phyloP scores from a whole-genome alignment of 2,797 vertebrate species.

The Kryptopterus vitreolus region DNA sequence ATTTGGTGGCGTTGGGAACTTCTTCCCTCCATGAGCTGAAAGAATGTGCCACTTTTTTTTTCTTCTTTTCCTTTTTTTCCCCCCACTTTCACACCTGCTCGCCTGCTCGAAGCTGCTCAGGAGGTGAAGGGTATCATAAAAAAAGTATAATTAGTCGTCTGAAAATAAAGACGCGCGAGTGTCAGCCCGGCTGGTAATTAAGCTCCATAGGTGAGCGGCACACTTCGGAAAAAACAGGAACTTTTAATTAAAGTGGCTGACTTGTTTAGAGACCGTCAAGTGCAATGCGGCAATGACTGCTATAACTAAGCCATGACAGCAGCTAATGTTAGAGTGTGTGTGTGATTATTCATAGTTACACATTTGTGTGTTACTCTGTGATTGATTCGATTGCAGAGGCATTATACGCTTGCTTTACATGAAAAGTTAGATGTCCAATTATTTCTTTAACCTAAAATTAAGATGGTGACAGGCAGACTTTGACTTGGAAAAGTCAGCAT shows the following conservation, averaged over 20 bases:
- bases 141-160: slow-evolving; percentile 73
- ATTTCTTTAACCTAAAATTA: not conserved
- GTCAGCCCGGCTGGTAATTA: slow-evolving; percentile 75
- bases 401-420: not conserved
- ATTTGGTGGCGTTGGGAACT: slow-evolving; percentile 35
- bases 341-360: slow-evolving; percentile 13
- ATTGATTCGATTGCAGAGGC: not conserved
- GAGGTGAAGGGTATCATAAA: slow-evolving; percentile 54
- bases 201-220: slow-evolving; percentile 68
- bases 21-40: slow-evolving; percentile 38
- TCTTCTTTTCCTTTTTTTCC: not conserved
- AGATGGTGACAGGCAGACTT: not conserved
- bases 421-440: not conserved
- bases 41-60: slow-evolving; percentile 32
- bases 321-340: slow-evolving; percentile 49
- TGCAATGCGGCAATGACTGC: slow-evolving; percentile 49
- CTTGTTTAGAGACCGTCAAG: slow-evolving; percentile 61
- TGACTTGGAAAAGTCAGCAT: not conserved
- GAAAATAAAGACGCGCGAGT: slow-evolving; percentile 73
- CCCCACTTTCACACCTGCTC: slow-evolving; percentile 47
- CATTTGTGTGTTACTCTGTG: not conserved
- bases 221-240: slow-evolving; percentile 67
- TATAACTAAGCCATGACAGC: slow-evolving; percentile 57
- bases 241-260: slow-evolving; percentile 71
- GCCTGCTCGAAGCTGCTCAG: slow-evolving; percentile 37